A percentile compares a stretch with the other conserved stretches of the same genome.
phyloP scores from a whole-genome alignment of 2,888 invertebrate genomes.

The Tenthredo amoena region DNA sequence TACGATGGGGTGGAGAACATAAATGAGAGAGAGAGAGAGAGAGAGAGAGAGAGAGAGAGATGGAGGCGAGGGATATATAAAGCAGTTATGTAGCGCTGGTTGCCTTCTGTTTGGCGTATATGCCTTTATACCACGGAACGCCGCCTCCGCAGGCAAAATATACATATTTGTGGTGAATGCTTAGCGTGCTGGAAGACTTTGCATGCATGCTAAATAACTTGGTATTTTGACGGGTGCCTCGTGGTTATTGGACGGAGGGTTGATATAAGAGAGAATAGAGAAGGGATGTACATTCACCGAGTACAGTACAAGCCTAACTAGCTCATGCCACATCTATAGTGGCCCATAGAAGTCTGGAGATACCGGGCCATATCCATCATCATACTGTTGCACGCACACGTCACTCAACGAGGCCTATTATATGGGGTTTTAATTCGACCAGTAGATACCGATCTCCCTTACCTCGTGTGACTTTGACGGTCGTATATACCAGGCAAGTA shows the following conservation, averaged over 20 bases:
- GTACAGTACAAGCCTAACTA: slow-evolving; percentile 39
- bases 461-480: slow-evolving; percentile 17
- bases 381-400: slow-evolving; percentile 66
- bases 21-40: not conserved
- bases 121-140: slow-evolving; percentile 47
- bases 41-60: not conserved
- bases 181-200: slow-evolving; percentile 71
- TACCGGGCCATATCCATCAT: slow-evolving; percentile 64
- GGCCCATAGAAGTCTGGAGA: slow-evolving; percentile 44
- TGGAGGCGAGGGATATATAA: not conserved
- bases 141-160: slow-evolving; percentile 63
- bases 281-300: slow-evolving; percentile 53
- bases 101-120: slow-evolving; percentile 5
- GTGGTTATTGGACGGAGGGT: slow-evolving; percentile 29
- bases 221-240: slow-evolving; percentile 29
- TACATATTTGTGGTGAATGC: slow-evolving; percentile 73
- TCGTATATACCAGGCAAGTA: slow-evolving; percentile 18
- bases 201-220: slow-evolving; percentile 71
- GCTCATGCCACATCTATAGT: slow-evolving; percentile 10
- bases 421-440: slow-evolving; percentile 68
- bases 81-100: not conserved
- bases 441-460: slow-evolving; percentile 48
- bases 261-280: not conserved
- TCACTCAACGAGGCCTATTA: slow-evolving; percentile 63
- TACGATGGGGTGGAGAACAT: not conserved